Conservation (phyloP, 2,888 invertebrate species). For the Ceramica pisi region DNA sequence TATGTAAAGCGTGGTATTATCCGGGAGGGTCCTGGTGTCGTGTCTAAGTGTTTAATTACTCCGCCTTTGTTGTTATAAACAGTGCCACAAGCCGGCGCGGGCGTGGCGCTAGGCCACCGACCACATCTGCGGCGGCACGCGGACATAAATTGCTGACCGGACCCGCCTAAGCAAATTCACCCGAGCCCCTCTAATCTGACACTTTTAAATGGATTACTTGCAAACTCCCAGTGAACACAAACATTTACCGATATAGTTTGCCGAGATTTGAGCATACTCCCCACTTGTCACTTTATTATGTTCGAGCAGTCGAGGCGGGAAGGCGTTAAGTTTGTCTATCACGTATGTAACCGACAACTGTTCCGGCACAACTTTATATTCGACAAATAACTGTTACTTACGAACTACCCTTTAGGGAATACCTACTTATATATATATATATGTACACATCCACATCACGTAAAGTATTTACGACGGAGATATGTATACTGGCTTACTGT, state of each 20-base stretch:
- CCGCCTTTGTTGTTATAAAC: conserved; percentile 85
- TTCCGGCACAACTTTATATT: conserved; percentile 60
- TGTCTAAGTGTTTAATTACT: conserved; percentile 86
- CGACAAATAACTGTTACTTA: conserved; percentile 51
- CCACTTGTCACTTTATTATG: conserved; percentile 68
- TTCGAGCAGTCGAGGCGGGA: conserved; percentile 45
- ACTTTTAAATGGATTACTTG: conserved; percentile 84
- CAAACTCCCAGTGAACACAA: conserved; percentile 74
- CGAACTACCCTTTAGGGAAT: conserved; percentile 38
- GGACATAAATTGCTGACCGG: conserved; percentile 84
- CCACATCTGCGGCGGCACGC: conserved; percentile 80
- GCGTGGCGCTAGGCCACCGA: conserved; percentile 70
- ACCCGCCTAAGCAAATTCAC: conserved; percentile 83
- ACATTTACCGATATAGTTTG: conserved; percentile 75
- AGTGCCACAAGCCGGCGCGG: conserved; percentile 76
- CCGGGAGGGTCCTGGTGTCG: conserved; percentile 72
- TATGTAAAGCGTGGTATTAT: conserved; percentile 69
- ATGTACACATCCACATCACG: conserved; percentile 12
- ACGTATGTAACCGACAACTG: conserved; percentile 59
- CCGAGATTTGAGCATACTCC: conserved; percentile 66
- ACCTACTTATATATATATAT: conserved; percentile 21
- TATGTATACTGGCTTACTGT: background rate
- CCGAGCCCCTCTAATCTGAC: conserved; percentile 82
- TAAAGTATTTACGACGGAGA: conserved; percentile 28
- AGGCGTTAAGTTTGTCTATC: conserved; percentile 63